Base-by-base conservation (phyloP, 2,113 vertebrate species). In the Indri indri region DNA sequence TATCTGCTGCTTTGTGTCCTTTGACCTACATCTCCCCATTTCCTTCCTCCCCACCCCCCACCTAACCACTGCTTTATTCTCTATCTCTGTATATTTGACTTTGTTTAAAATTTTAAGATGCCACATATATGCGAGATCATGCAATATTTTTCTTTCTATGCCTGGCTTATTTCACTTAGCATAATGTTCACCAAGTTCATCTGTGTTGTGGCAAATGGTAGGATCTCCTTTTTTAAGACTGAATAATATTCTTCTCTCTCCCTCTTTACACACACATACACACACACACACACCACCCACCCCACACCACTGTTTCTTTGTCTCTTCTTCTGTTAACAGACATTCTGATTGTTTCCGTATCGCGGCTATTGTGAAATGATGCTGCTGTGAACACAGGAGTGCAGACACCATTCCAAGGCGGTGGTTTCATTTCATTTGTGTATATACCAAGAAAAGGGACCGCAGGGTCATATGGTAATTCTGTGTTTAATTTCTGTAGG, bases 211-310 rank as follows among this genome's bases (percentile, higher is more conserved):
- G 37, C 70, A 71, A 71, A 71, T 40, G 70, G 70, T 22, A 71
- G 37, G 37, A 42, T 37, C 37, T 40, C 11, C 52, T 22, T 25
- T 42, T 73, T 71, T 27, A 73, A 73, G 37, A 22, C 22, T 42
- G 37, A 27, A 42, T 73, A 14, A 73, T 42, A 27, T 73, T 27
- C 40, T 42, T 42, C 40, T 42, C 40, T 42, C 40, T 42, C 37
- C 3, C 17, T 6, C 20, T 2, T 4, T 20, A 6, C 18, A 20
- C 13, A 52, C 13, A 52, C 12, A 4, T 7, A 20, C 18, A 20
- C 18, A 20, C 54, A 7, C 54, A 22, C 18, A 57, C 54, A 57
- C 18, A 20, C 40, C 18, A 20, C 18, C 20, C 18, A 57, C 6
- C 1, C 6, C 54, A 18, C 54, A 57, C 54, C 54, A 57, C 54